Percentiles rank a stretch among this genome's conserved stretches.
These are phyloP conservation scores for Tamandua tetradactyla DNA, from an alignment of 2,797 vertebrate genomes.

Conservation along the genomic window DNA sequence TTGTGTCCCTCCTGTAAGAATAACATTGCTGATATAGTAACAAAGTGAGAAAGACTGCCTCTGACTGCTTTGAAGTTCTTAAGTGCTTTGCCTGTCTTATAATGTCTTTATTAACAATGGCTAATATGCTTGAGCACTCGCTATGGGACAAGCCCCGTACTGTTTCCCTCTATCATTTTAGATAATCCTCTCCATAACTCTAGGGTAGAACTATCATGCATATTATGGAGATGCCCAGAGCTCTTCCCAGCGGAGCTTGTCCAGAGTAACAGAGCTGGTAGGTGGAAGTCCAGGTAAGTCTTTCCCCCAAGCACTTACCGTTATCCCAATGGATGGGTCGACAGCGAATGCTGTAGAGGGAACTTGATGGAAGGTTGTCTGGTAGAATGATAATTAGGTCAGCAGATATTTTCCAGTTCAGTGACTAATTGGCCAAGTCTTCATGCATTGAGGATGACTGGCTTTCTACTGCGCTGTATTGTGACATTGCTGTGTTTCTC, in stretches of 20 bases:
- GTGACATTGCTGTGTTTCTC: background rate
- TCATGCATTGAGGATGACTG: background rate
- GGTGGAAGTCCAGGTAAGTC: background rate
- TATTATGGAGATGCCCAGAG: background rate
- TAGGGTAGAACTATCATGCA: background rate
- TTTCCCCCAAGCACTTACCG: background rate
- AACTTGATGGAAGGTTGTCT: background rate
- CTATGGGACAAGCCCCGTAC: background rate
- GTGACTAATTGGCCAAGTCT: background rate
- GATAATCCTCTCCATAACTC: background rate
- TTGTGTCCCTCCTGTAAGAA: background rate
- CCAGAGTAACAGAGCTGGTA: background rate
- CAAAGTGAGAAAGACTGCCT: background rate
- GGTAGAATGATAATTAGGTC: background rate
- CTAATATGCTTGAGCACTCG: background rate
- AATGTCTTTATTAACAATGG: conserved; percentile 3
- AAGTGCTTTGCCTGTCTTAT: background rate
- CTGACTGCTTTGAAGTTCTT: conserved; percentile 2
- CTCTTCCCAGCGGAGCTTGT: background rate
- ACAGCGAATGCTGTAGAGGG: background rate
- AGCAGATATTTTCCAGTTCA: background rate
- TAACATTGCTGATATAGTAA: background rate
- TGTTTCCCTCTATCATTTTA: background rate
- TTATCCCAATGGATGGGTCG: background rate
- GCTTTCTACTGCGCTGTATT: background rate